Evolutionary conservation across 2,888 invertebrate species (phyloP), one percentile per base, ranked within the genome.

Genomic region (Nomada lathburiana): DNA sequence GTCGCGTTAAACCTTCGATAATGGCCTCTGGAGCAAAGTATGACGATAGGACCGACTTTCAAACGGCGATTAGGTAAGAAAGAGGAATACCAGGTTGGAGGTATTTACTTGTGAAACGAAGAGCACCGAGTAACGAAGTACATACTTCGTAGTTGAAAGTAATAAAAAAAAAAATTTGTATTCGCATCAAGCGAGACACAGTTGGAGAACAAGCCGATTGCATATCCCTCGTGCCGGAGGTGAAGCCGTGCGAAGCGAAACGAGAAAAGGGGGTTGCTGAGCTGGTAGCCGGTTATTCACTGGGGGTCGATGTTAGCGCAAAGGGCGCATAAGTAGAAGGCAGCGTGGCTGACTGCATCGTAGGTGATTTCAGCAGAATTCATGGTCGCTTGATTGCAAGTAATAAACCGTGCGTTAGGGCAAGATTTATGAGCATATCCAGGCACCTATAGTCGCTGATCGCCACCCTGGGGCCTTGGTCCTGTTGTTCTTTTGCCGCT

Each of bases 331-430:
- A 91, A 92, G 91, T 90, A 89, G 90, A 90, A 91, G 91, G 91
- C 87, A 90, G 80, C 82, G 81, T 55, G 53, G 79, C 82, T 74
- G 78, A 86, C 88, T 88, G 87, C 90, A 92, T 92, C 91, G 91
- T 92, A 92, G 92, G 93, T 93, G 93, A 93, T 93, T 93, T 93
- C 91, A 93, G 90, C 90, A 91, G 92, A 92, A 93, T 93, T 93
- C 93, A 93, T 93, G 93, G 93, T 91, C 91, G 92, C 93, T 93
- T 93, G 93, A 93, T 93, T 93, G 92, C 92, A 91, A 93, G 93
- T 93, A 93, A 93, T 93, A 93, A 93, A 93, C 91, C 91, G 89
- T 88, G 91, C 93, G 93, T 93, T 93, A 93, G 91, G 92, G 90
- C 91, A 93, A 93, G 93, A 93, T 93, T 93, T 93, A 93, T 92